phyloP scores from a whole-genome alignment of 2,888 invertebrate genomes.

The Aporophyla nigra region DNA sequence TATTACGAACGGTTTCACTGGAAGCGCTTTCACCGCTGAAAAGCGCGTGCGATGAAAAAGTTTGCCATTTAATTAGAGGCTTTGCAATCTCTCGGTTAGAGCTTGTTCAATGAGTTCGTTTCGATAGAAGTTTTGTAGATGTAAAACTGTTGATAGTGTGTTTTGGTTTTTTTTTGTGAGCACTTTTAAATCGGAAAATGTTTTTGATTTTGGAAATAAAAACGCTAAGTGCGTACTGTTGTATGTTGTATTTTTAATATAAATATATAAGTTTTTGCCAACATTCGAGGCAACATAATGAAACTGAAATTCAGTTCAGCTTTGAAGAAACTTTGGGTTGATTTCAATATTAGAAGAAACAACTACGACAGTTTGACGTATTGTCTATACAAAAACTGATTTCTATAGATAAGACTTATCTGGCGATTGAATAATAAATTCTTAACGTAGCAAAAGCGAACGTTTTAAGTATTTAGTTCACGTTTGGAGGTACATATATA shows the following conservation, averaged over 20 bases:
- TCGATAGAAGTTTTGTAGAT: constrained; percentile 8
- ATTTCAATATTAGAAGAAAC: neutral
- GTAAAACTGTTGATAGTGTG: constrained; percentile 22
- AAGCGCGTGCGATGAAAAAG: constrained; percentile 61
- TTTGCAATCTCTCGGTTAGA: constrained; percentile 44
- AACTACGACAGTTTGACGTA: neutral
- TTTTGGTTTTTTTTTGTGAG: neutral
- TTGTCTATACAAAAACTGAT: neutral
- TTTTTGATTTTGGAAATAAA: neutral
- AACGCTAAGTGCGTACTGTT: too few species aligned
- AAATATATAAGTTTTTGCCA: too few species aligned
- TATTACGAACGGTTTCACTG: constrained; percentile 54
- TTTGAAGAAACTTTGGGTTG: neutral
- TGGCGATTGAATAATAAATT: neutral
- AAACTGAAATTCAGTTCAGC: neutral
- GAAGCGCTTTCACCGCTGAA: constrained; percentile 43
- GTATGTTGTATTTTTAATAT: too few species aligned
- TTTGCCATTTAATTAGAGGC: constrained; percentile 63
- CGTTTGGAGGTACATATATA: too few species aligned
- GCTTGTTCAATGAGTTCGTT: constrained; percentile 44
- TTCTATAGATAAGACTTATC: neutral
- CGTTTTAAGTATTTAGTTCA: neutral
- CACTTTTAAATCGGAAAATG: neutral
- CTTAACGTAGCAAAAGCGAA: too few species aligned
- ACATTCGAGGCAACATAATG: neutral